These are phyloP conservation scores for Andrena haemorrhoa DNA, from an alignment of 2,888 invertebrate species.

Conservation along the genomic window DNA sequence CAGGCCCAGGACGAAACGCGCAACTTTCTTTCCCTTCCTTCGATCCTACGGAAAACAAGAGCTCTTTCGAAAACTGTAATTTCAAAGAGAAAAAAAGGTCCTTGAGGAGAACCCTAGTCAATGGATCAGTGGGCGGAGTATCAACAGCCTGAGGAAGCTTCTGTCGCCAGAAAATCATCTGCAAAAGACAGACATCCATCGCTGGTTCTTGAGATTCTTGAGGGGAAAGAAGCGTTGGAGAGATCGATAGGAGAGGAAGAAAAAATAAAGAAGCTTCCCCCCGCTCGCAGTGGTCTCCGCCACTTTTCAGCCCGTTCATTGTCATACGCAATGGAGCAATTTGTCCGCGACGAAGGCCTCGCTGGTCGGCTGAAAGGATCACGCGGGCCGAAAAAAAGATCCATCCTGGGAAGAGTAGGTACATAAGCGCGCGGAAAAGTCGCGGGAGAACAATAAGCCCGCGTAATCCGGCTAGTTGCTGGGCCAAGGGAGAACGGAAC, in stretches of 20 bases:
- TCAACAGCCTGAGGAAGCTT: no score
- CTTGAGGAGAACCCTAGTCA: no score
- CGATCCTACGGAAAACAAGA: no score
- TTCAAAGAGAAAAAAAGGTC: no score
- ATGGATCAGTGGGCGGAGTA: no score
- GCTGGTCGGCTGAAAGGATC: slow-evolving; percentile 26
- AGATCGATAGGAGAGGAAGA: slow-evolving; percentile 14
- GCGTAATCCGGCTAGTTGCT: slow-evolving; percentile 40
- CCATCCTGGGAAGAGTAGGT: slow-evolving; percentile 46
- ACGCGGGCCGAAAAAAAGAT: slow-evolving; percentile 37
- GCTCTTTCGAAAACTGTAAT: no score
- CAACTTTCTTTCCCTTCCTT: no score
- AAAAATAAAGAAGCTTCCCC: slow-evolving; percentile 1
- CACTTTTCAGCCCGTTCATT: slow-evolving; percentile 44
- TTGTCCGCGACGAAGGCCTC: slow-evolving; percentile 25
- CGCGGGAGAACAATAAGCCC: slow-evolving; percentile 30
- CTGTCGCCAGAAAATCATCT: no score
- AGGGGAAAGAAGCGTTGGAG: background rate
- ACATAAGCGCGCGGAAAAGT: slow-evolving; percentile 40
- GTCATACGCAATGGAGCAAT: slow-evolving; percentile 46
- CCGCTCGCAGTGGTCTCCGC: background rate
- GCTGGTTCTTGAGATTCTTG: background rate
- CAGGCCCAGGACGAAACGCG: no score
- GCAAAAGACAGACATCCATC: no score
- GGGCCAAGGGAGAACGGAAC: slow-evolving; percentile 23